Conservation (phyloP, 2,888 invertebrate genomes). For the Quadroppia sp. region DNA sequence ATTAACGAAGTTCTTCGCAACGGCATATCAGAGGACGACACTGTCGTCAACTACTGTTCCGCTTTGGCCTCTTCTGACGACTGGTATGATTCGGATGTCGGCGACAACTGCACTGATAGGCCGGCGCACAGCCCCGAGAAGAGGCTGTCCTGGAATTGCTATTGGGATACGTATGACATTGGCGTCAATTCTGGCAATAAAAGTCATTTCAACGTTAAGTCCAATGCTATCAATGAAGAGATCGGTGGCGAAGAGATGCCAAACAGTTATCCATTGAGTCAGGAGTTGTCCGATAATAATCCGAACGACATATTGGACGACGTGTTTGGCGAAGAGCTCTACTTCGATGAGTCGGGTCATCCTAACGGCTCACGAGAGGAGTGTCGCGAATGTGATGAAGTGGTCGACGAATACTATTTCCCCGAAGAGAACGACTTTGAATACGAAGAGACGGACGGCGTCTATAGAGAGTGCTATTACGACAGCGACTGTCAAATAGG, state of each 20-base stretch:
- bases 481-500: neutral
- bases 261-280: neutral
- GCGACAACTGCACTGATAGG: neutral
- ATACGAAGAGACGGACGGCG: neutral
- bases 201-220: neutral
- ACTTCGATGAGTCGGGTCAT: neutral
- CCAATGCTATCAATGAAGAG: neutral
- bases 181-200: neutral
- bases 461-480: neutral
- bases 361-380: neutral
- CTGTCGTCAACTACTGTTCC: too few species aligned
- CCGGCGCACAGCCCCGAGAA: neutral
- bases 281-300: neutral
- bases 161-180: slow-evolving; percentile 17
- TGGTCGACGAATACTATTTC: neutral
- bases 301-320: neutral
- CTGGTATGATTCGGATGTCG: neutral
- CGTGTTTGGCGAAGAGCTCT: neutral
- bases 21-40: neutral
- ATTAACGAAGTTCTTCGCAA: slow-evolving; percentile 26
- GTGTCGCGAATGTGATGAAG: neutral
- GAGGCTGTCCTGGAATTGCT: slow-evolving; percentile 17
- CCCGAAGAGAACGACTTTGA: neutral
- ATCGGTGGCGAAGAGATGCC: neutral
- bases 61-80: neutral